Evolutionary conservation across 1,140 invertebrate genomes (phyloP).

Genomic region (Diabrotica virgifera): DNA sequence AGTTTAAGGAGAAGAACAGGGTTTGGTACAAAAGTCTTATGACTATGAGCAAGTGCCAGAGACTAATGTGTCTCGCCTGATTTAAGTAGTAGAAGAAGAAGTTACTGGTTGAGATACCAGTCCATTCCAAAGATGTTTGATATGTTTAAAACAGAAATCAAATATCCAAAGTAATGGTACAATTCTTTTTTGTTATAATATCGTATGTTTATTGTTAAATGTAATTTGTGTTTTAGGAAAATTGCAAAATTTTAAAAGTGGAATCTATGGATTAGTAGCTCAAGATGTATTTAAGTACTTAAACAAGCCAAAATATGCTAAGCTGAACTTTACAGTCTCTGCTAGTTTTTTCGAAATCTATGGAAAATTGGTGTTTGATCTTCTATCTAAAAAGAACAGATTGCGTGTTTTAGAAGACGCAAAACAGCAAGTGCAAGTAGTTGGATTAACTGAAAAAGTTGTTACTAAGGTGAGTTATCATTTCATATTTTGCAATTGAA

Average conservation of each 20-base stretch:
- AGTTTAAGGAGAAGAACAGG: too few species aligned
- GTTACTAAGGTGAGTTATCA: constrained; percentile 61
- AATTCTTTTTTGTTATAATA: too few species aligned
- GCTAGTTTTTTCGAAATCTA: constrained; percentile 97
- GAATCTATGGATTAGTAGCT: constrained; percentile 85
- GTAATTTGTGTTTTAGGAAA: constrained; percentile 32
- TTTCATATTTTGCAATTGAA: too few species aligned
- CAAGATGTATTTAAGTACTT: constrained; percentile 87
- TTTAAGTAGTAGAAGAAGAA: too few species aligned
- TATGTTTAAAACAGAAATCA: too few species aligned
- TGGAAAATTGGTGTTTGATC: constrained; percentile 94
- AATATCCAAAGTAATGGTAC: too few species aligned
- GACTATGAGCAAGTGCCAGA: too few species aligned
- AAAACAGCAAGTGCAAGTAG: constrained; percentile 86
- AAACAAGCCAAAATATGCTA: constrained; percentile 72
- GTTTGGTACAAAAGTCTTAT: too few species aligned
- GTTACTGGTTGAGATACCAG: too few species aligned
- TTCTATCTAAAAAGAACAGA: constrained; percentile 83
- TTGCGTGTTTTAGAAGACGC: constrained; percentile 92
- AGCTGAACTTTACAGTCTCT: constrained; percentile 75
- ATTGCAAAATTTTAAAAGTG: constrained; percentile 78
- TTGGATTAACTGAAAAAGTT: constrained; percentile 85
- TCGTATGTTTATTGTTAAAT: too few species aligned
- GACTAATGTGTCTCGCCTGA: too few species aligned
- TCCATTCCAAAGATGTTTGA: too few species aligned